A percentile compares a stretch with the other conserved stretches of the same genome.
Evolutionary conservation across 2,888 invertebrate genomes (phyloP).

Genomic region (Drosophila ezoana): DNA sequence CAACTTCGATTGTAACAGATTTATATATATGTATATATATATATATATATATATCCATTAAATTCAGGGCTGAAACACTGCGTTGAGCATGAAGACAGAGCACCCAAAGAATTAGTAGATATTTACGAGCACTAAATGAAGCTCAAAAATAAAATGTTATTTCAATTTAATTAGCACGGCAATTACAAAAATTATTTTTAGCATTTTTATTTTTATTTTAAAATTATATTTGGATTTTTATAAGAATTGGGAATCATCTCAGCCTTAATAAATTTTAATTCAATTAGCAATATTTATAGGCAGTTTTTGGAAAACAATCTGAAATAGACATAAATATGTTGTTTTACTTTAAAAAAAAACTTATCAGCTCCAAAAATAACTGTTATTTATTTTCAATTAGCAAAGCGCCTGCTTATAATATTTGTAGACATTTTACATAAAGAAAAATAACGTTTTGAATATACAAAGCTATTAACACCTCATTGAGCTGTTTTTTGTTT

Average conservation of each 20-base stretch:
- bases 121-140: too few relatives aligned
- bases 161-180: background rate
- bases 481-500: slow-evolving; percentile 27
- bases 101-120: background rate
- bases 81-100: too few relatives aligned
- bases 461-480: slow-evolving; percentile 37
- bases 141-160: background rate
- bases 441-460: background rate
- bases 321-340: background rate
- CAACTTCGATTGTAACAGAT: slow-evolving; percentile 10
- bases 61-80: slow-evolving; percentile 35
- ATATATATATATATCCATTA: background rate
- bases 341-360: background rate
- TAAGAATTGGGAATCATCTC: background rate
- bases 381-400: slow-evolving; percentile 18
- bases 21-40: background rate
- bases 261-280: background rate
- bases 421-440: slow-evolving; percentile 5
- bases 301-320: background rate
- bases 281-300: background rate
- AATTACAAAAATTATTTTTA: slow-evolving; percentile 1
- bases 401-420: background rate
- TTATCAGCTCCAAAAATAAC: slow-evolving; percentile 6
- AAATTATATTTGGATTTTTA: background rate
- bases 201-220: background rate